These are phyloP conservation scores for Turritopsis rubra DNA, from an alignment of 30 jellyfish, hydroid and myxozoan genomes.

Conservation along the genomic window DNA sequence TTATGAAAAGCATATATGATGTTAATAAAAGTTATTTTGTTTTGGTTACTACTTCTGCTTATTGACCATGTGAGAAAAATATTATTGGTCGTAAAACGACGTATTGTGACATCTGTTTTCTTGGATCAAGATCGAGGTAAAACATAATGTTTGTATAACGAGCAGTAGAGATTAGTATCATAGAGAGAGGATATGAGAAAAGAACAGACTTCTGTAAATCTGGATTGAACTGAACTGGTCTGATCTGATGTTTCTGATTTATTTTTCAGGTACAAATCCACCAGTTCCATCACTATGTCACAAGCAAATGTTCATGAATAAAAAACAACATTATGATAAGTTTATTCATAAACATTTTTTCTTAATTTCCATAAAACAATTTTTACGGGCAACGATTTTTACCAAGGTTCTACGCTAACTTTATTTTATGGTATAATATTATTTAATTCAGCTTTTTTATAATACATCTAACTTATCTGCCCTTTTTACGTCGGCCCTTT, in stretches of 20 bases:
- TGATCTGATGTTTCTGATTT: too few relatives aligned
- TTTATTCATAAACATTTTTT: neutral
- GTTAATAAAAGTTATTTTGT: too few relatives aligned
- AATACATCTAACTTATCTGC: too few relatives aligned
- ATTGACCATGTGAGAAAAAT: neutral
- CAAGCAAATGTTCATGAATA: neutral
- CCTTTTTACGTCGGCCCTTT: too few relatives aligned
- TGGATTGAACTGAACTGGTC: too few relatives aligned
- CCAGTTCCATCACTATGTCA: neutral
- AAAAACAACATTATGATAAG: neutral
- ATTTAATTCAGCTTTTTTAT: too few relatives aligned
- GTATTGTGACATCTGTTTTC: neutral
- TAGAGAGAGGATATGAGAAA: too few relatives aligned
- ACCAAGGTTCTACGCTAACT: too few relatives aligned
- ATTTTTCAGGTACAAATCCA: neutral
- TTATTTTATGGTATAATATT: too few relatives aligned
- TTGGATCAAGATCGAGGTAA: neutral
- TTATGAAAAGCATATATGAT: too few relatives aligned
- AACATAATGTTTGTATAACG: neutral
- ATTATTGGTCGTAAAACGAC: neutral
- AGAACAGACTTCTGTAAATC: too few relatives aligned
- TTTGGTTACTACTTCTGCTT: neutral
- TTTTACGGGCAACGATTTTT: too few relatives aligned
- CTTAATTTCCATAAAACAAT: neutral
- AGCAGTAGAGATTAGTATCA: neutral